Evolutionary conservation across 2,888 invertebrate species (phyloP), one percentile per base, ranked within the genome.

Genomic region (Latrodectus elegans): DNA sequence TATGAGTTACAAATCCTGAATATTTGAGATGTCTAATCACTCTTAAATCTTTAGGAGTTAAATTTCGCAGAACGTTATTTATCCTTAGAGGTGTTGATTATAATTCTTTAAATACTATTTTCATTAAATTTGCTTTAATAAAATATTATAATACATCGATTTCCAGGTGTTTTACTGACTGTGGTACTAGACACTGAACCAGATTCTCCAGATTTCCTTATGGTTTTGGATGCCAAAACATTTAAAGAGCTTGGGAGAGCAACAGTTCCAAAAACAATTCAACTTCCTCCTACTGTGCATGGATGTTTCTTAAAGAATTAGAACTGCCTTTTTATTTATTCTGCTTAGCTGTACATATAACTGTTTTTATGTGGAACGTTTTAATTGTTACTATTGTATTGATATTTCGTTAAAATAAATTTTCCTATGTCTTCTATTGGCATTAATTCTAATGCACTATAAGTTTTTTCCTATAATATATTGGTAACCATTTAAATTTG

Each of bases 221-320:
- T 88, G 65, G 80, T 88, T 0, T 64, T 88, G 72, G 80, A 88
- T 15, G 88, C 88, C 10, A 79, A 80, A 60, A 84, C 73, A 8
- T 71, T 88, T 9, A 75, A 74, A 67, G 88, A 88, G 14, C n/a
- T 88, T 1, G 88, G 77, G 1, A 70, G 88, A 11, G 88, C 84
- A 3, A 71, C 55, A 14, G 78, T 88, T 14, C 88, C 88, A 6
- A 26, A 49, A 0, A 65, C 67, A 8, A 53, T 88, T 6, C 79
- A 74, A 1, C 67, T 88, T 4, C 88, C 88, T 0, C 84, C 88
- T 4, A 65, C 84, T 17, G 82, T 88, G 1, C 88, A 88, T n/a
- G 88, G 84, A 8, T 15, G 60, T 12, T 88, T 88, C 51, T 22
- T 84, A 4, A 75, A 55, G 17, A 72, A 84, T 38, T 74, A 70